A percentile compares a stretch with the other conserved stretches of the same genome.
Conservation (phyloP, 2,888 invertebrate genomes). For the Toxonevra muliebris region DNA sequence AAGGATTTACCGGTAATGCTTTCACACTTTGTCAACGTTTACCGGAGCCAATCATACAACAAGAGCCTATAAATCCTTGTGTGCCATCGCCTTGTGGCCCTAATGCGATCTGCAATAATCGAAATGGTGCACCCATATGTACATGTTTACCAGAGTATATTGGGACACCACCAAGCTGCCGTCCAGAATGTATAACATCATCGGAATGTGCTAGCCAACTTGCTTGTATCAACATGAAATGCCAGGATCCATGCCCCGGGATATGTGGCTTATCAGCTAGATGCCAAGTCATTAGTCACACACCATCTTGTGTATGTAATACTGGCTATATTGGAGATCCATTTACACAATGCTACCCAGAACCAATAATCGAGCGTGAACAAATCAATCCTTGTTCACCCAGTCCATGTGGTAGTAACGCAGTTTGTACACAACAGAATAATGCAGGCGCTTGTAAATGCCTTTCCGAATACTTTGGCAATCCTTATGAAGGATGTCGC, state of each 20-base stretch:
- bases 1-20: slow-evolving; percentile 77
- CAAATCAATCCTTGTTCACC: slow-evolving; percentile 70
- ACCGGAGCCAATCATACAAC: slow-evolving; percentile 54
- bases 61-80: slow-evolving; percentile 68
- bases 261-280: slow-evolving; percentile 78
- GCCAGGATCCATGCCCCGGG: slow-evolving; percentile 80
- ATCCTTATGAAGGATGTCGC: slow-evolving; percentile 76
- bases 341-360: slow-evolving; percentile 68
- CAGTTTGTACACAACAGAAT: slow-evolving; percentile 66
- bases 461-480: slow-evolving; percentile 72
- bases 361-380: slow-evolving; percentile 48
- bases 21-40: slow-evolving; percentile 71
- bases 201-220: slow-evolving; percentile 77
- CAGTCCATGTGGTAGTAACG: slow-evolving; percentile 74
- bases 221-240: slow-evolving; percentile 81
- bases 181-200: slow-evolving; percentile 78
- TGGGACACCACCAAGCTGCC: slow-evolving; percentile 80
- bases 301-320: slow-evolving; percentile 73
- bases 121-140: slow-evolving; percentile 72
- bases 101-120: slow-evolving; percentile 70
- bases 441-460: slow-evolving; percentile 73
- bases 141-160: slow-evolving; percentile 74
- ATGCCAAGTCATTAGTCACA: slow-evolving; percentile 80
- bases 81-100: slow-evolving; percentile 72
- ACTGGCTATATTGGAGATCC: slow-evolving; percentile 70